Conservation (phyloP, 92 coral and sea anemone genomes). For the Paragorgia papillata region DNA sequence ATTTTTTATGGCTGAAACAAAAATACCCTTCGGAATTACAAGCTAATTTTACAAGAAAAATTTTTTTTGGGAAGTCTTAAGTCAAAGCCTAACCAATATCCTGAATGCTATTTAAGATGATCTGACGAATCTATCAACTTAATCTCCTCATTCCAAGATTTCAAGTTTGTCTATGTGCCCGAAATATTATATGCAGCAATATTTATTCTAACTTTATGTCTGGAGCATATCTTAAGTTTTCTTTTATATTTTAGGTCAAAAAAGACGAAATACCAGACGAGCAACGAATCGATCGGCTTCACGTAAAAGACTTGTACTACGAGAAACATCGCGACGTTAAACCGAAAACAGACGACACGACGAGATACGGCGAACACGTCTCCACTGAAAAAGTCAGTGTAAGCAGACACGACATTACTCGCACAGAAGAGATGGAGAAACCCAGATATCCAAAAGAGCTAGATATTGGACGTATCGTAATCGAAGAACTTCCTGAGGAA, state of each 20-base stretch:
- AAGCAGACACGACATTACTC: conserved; percentile 2
- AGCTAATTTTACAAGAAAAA: neutral
- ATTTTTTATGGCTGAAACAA: neutral
- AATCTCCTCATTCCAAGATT: neutral
- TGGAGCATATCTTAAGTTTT: neutral
- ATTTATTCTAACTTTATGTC: neutral
- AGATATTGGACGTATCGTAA: conserved; percentile 24
- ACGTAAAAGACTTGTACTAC: conserved; percentile 9
- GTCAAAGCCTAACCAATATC: no score
- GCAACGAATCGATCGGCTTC: conserved; percentile 6
- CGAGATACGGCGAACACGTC: neutral
- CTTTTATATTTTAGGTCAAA: neutral
- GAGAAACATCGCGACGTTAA: conserved; percentile 15
- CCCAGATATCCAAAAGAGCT: neutral
- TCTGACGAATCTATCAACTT: no score
- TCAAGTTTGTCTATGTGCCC: neutral
- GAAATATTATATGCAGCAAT: neutral
- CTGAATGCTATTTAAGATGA: neutral
- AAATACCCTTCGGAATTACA: neutral
- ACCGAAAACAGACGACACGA: conserved; percentile 30
- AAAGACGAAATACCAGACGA: neutral
- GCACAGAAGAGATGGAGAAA: neutral
- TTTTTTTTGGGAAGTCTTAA: neutral
- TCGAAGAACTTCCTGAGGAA: conserved; percentile 37
- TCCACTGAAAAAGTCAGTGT: conserved; percentile 17